Evolutionary conservation across 2,888 invertebrate species (phyloP), one percentile per base, ranked within the genome.

Genomic region (Spodoptera exigua): DNA sequence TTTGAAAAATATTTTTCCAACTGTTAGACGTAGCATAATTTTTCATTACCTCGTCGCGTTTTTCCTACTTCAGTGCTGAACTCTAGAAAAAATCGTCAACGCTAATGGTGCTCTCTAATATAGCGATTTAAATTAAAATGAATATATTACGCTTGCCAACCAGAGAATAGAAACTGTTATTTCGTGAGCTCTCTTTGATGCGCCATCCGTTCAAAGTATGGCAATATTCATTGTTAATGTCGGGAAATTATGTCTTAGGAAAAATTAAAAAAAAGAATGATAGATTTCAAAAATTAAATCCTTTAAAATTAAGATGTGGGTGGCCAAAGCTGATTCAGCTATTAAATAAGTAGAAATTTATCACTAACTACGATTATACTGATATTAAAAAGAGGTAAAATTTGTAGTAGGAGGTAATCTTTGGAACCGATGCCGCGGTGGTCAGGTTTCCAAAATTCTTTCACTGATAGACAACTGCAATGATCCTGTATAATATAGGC

Each of bases 111-210:
- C 43, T 52, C 51, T 47, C 37, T 71, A 67, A 78, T 67, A 64
- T 12, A 52, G 56, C 62, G 55, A 76, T 77, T 78, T 58, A 78
- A 70, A 76, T 78, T 67, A 65, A 78, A 78, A 75, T 69, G 67
- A 69, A 75, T 70, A 69, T 59, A 67, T 67, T 76, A 61, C 48
- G 49, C 47, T 70, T 59, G 59, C 41, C 44, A 37, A 16, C 61
- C 59, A 57, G 56, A 63, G 45, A 44, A 53, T 37, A 56, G 13
- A 57, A 27, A 44, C 54, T 48, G 61, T 69, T 78, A 67, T 70
- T 74, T 59, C 59, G 37, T 18, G 47, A 57, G 36, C 37, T 41
- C 7, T 12, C 61, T 66, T 65, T 61, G 61, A 69, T 69, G 53
- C 51, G 21, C 2, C 9, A 52, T 61, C 61, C 53, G 45, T 27